phyloP scores from a whole-genome alignment of 2,888 invertebrate species.

The Xanthostigma xanthostigma region DNA sequence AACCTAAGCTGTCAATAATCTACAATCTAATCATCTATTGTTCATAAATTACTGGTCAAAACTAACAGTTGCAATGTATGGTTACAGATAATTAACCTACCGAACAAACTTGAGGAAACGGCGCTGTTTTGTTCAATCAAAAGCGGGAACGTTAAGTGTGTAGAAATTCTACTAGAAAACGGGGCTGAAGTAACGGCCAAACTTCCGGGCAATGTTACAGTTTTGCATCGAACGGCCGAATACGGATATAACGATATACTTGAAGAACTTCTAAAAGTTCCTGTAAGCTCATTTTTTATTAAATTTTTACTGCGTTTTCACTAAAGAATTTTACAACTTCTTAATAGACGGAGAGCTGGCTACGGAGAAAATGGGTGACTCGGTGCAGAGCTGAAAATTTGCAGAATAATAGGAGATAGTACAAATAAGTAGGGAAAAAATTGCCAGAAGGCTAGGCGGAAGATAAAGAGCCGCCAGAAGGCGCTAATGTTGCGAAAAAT shows the following conservation, averaged over 20 bases:
- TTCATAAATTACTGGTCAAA: not conserved
- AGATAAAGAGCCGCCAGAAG: no score
- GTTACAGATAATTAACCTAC: slow-evolving; percentile 30
- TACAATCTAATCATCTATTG: not conserved
- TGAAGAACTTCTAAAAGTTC: slow-evolving; percentile 30
- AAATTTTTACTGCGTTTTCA: no score
- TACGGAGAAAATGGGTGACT: no score
- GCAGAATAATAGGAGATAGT: no score
- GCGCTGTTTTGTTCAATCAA: slow-evolving; percentile 33
- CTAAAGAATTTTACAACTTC: no score
- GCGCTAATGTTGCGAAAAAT: no score
- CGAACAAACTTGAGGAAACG: slow-evolving; percentile 34
- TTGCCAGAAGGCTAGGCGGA: no score
- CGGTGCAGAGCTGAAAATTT: no score
- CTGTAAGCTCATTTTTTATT: no score
- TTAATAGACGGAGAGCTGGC: no score
- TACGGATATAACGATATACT: slow-evolving; percentile 38
- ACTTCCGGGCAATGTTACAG: slow-evolving; percentile 33
- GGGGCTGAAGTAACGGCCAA: slow-evolving; percentile 31
- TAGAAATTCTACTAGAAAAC: slow-evolving; percentile 30
- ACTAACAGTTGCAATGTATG: slow-evolving; percentile 13
- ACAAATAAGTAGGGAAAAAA: no score
- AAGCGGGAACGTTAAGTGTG: slow-evolving; percentile 29
- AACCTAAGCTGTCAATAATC: no score
- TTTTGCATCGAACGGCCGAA: slow-evolving; percentile 44